Evolutionary conservation across 2,888 invertebrate genomes (phyloP).

Genomic region (Platyscelio sp.): DNA sequence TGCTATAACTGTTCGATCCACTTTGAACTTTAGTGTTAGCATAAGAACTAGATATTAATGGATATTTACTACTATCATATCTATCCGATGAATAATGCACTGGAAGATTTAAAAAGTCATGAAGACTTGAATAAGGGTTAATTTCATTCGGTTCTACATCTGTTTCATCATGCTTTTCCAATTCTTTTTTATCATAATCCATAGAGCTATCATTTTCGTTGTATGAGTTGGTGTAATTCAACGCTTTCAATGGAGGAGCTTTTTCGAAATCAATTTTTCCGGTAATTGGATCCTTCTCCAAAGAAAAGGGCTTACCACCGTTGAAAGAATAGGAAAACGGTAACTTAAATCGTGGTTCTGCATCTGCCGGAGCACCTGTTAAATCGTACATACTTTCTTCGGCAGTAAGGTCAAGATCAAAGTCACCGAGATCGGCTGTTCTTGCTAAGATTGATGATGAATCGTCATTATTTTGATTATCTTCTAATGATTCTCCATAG

Average conservation of each 20-base stretch:
- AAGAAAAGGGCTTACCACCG: constrained; percentile 90
- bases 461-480: constrained; percentile 47
- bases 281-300: constrained; percentile 90
- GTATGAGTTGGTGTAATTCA: constrained; percentile 79
- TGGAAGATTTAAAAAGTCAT: constrained; percentile 90
- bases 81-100: constrained; percentile 90
- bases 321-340: constrained; percentile 86
- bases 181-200: constrained; percentile 37
- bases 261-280: constrained; percentile 88
- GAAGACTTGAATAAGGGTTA: constrained; percentile 88
- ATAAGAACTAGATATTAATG: constrained; percentile 90
- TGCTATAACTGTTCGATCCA: constrained; percentile 80
- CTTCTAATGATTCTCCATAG: constrained; percentile 39
- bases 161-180: constrained; percentile 48
- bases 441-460: constrained; percentile 69
- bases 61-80: constrained; percentile 87
- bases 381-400: constrained; percentile 78
- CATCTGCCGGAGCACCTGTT: constrained; percentile 69
- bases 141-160: constrained; percentile 88
- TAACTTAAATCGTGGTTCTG: constrained; percentile 79
- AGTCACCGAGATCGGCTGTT: constrained; percentile 75
- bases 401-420: constrained; percentile 77
- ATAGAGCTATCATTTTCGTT: constrained; percentile 64
- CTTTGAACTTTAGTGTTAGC: constrained; percentile 91
- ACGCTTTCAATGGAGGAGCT: constrained; percentile 80